Evolutionary conservation across 2,888 invertebrate species (phyloP), one percentile per base, ranked within the genome.

Genomic region (Pomacea canaliculata): DNA sequence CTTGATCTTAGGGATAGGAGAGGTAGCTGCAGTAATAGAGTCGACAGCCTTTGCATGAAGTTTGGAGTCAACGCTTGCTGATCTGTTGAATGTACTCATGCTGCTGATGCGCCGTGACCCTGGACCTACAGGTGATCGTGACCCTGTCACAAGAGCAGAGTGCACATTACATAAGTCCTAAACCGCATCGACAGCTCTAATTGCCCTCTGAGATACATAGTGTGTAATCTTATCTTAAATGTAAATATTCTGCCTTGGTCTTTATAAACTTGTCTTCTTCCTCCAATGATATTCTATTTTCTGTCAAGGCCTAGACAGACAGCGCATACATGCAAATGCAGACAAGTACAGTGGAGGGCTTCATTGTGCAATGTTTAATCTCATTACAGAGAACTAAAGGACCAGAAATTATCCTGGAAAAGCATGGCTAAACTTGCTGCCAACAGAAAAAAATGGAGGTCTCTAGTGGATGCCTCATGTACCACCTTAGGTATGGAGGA

Each of bases 31-130:
- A 77, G 71, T 67, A 70, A 74, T 56, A 46, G 49, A 82, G 78
- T 70, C 79, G 78, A 76, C 82, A 81, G 70, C 84, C 81, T 68
- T 85, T 77, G 56, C 59, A 70, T 80, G 83, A 23, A 87, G 82
- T 74, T 86, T 86, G 10, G 87, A 87, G 63, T 87, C 87, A 49
- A 86, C 83, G 73, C 87, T 88, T 16, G 94, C 93, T n/a, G 94
- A 93, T 68, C 94, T 94, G 89, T 95, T 96, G 87, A 96, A 93
- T 82, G 96, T 94, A 87, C 96, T 96, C 78, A 97, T 96, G 90
- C 96, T 96, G 82, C 97, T 97, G 89, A 97, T 97, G 83, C 97
- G 92, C 80, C 97, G 93, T 12, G 96, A 96, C 16, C 96, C 96
- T 8, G 81, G 81, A n/a, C 83, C 82, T 56, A 79, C 72, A 18